Base-by-base conservation (phyloP, 2,113 vertebrate genomes). In the Vulpes vulpes region DNA sequence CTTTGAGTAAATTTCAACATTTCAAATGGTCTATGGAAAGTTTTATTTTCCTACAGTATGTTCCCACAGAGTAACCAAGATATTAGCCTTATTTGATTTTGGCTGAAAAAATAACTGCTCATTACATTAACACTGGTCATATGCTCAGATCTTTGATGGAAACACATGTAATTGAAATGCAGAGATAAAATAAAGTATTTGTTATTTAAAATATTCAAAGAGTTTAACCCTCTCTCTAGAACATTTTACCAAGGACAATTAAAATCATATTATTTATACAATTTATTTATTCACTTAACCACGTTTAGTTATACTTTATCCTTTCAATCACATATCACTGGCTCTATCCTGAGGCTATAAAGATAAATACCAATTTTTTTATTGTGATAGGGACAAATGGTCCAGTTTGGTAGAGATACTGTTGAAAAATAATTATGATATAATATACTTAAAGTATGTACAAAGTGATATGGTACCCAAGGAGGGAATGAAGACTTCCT, bases 131-230 rank as follows among this genome's bases (percentile, higher is more conserved):
- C 20, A 69, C 2, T 53, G 62, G 83, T 85, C 35, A 89, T 43
- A 64, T 73, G 12, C n/a, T 94, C n/a, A 76, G 17, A 25, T 64
- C 69, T 96, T 84, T 96, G 64, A 90, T 60, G 43, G 22, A 59
- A 96, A 92, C 38, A 73, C 32, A 53, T 90, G 83, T 95, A 96
- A 94, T 30, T 81, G 8, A 88, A 93, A 60, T 86, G 32, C 53
- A 7, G 32, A 43, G 17, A 80, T 84, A 49, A 14, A 84, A 87
- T 60, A 14, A 76, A 27, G 23, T 76, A 53, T 92, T 94, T 80
- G 9, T 90, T 88, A 88, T 17, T 96, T 97, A 93, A 82, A 89
- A 89, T 86, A 86, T 27, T 94, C 64, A 94, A 57, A 82, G 51
- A 81, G 10, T 89, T 92, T 89, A 94, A 67, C 9, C 2, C 53